A percentile compares a stretch with the other conserved stretches of the same genome.
phyloP scores from a whole-genome alignment of 1,140 invertebrate genomes.

The Rhopalosiphum padi region DNA sequence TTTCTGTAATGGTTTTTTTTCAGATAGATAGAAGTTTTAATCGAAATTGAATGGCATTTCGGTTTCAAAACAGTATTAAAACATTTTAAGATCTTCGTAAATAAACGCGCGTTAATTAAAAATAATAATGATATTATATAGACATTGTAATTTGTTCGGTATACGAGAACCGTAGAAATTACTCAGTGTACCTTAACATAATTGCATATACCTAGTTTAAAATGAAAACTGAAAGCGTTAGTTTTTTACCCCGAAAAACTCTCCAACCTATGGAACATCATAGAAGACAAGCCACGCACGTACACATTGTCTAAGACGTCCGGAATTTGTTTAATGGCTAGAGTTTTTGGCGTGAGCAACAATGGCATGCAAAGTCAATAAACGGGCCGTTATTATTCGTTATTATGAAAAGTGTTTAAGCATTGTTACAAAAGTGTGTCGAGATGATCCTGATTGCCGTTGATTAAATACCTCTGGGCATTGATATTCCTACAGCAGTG shows the following conservation, averaged over 20 bases:
- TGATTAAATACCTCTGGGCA: slow-evolving; percentile 41
- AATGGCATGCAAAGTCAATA: slow-evolving; percentile 52
- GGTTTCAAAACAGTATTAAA: background rate
- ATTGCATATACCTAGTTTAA: background rate
- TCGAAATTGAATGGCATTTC: background rate
- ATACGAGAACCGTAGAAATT: background rate
- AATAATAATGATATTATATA: background rate
- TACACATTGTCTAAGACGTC: slow-evolving; percentile 48
- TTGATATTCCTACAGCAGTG: background rate
- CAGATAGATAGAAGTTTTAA: background rate
- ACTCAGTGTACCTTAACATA: background rate
- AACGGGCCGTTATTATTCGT: slow-evolving; percentile 40
- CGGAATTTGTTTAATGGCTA: slow-evolving; percentile 47
- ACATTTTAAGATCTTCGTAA: background rate
- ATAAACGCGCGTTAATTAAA: background rate
- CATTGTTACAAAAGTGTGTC: slow-evolving; percentile 45
- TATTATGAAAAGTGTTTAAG: slow-evolving; percentile 38
- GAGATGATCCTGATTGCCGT: slow-evolving; percentile 35
- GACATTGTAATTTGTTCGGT: background rate
- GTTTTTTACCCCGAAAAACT: slow-evolving; percentile 2
- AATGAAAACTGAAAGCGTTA: slow-evolving; percentile 53
- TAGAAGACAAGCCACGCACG: slow-evolving; percentile 33
- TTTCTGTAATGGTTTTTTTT: too few species aligned
- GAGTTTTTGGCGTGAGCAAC: background rate
- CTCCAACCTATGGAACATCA: background rate